Evolutionary conservation across 2,888 invertebrate genomes (phyloP).

Genomic region (Phanerotoma sp.): DNA sequence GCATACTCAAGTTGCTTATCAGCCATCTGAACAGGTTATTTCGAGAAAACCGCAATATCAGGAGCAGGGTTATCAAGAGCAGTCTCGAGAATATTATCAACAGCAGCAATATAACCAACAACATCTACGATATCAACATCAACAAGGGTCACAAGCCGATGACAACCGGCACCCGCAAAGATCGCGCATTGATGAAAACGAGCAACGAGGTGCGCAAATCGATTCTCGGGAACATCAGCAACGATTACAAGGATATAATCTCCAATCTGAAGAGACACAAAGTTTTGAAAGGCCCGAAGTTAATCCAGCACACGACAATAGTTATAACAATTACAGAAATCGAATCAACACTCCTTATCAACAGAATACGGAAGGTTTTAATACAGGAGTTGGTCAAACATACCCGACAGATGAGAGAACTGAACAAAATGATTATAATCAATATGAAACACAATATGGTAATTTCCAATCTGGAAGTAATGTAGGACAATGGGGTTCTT

Average conservation of each 20-base stretch:
- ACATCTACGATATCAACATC: constrained; percentile 15
- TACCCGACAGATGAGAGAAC: background rate
- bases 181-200: too few species aligned
- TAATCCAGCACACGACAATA: too few species aligned
- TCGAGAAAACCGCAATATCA: background rate
- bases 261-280: too few species aligned
- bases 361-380: too few species aligned
- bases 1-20: background rate
- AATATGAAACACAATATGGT: constrained; percentile 2
- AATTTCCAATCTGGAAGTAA: constrained; percentile 20
- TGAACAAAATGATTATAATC: constrained; percentile 21
- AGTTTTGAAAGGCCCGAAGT: too few species aligned
- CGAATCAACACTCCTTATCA: too few species aligned
- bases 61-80: too few species aligned
- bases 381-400: too few species aligned
- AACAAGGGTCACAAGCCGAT: background rate
- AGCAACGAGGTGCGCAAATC: too few species aligned
- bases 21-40: background rate
- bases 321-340: background rate
- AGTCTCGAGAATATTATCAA: constrained; percentile 12
- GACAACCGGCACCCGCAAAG: too few species aligned
- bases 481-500: constrained; percentile 38
- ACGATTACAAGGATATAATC: too few species aligned
- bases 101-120: constrained; percentile 15
- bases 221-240: too few species aligned